These are phyloP conservation scores for Spondyliosoma cantharus DNA, from an alignment of 2,797 vertebrate species.

Conservation along the genomic window DNA sequence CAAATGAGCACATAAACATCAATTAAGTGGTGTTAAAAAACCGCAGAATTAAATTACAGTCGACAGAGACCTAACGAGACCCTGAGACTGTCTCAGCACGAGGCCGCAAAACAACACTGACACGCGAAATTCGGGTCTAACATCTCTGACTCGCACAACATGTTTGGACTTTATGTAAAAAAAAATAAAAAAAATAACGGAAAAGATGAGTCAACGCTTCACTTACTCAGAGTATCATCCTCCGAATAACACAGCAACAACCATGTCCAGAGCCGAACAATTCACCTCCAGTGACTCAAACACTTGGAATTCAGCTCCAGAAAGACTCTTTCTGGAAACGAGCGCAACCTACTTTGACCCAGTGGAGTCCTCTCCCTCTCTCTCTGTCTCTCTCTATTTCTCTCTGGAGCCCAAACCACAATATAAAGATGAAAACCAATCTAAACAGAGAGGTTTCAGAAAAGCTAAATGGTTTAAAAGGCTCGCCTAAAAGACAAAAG, in stretches of 20 bases:
- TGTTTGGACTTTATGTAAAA: not conserved
- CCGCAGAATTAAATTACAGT: not conserved
- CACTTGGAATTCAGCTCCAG: conserved; percentile 68
- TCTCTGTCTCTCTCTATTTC: conserved; percentile 7
- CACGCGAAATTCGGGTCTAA: no score
- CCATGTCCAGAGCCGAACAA: conserved; percentile 26
- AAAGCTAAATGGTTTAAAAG: conserved; percentile 19
- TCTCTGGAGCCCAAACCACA: conserved; percentile 25
- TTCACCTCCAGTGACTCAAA: conserved; percentile 76
- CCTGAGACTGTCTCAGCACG: not conserved
- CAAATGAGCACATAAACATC: not conserved
- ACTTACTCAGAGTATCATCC: conserved; percentile 24
- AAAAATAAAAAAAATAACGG: no score
- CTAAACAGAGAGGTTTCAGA: not conserved
- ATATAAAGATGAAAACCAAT: conserved; percentile 12
- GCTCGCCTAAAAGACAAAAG: not conserved
- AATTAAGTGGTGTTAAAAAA: not conserved
- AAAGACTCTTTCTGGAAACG: conserved; percentile 60
- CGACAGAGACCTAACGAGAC: not conserved
- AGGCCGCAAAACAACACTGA: not conserved
- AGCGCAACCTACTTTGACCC: conserved; percentile 70
- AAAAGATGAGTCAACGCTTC: conserved; percentile 23
- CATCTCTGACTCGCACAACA: not conserved
- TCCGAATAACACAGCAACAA: conserved; percentile 16
- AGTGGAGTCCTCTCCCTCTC: conserved; percentile 32